Percentiles rank a stretch among this genome's conserved stretches.
Conservation (phyloP, 2,113 vertebrate species). For the Psilopsiagon aurifrons region DNA sequence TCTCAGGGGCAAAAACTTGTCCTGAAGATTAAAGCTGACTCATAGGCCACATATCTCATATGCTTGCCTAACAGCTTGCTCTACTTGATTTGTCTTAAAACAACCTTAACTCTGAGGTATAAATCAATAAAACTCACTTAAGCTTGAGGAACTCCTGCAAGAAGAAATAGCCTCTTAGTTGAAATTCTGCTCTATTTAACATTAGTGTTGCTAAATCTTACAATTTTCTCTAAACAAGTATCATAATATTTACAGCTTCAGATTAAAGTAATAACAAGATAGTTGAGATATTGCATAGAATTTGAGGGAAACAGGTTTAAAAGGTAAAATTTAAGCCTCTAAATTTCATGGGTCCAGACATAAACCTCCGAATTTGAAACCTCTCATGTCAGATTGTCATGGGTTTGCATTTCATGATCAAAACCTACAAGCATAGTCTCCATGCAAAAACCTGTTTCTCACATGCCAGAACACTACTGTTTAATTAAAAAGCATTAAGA, state of each 20-base stretch:
- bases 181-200: constrained; percentile 1
- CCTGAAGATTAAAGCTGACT: constrained; percentile 23
- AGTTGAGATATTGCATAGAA: background rate
- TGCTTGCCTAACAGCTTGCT: background rate
- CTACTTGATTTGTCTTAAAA: constrained; percentile 6
- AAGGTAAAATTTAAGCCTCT: background rate
- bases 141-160: background rate
- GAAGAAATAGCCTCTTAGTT: background rate
- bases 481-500: background rate
- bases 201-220: background rate
- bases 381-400: background rate
- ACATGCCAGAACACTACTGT: background rate
- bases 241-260: background rate
- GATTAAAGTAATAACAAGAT: background rate
- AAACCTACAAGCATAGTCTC: background rate
- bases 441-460: background rate
- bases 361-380: background rate
- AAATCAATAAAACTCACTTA: constrained; percentile 6
- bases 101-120: background rate
- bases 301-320: background rate
- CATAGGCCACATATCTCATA: background rate
- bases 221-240: background rate
- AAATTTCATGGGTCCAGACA: background rate
- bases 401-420: background rate
- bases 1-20: background rate